Evolutionary conservation across 2,113 vertebrate species (phyloP).

Genomic region (Zosterops pallidus): DNA sequence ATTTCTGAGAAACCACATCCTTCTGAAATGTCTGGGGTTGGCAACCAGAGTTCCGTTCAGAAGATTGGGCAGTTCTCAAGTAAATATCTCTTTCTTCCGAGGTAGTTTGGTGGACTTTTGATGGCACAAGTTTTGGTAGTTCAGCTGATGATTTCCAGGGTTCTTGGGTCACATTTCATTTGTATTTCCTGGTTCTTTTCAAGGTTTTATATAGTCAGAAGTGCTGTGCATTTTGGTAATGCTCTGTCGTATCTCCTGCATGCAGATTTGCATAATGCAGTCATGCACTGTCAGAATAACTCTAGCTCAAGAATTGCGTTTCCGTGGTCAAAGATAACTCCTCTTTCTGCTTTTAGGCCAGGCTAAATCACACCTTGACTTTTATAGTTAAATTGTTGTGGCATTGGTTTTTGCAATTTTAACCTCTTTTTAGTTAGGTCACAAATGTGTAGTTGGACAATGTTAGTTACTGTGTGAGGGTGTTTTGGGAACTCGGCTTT

Average conservation of each 20-base stretch:
- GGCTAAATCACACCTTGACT: background rate
- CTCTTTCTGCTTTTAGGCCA: background rate
- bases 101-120: background rate
- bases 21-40: background rate
- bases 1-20: slow-evolving; percentile 48
- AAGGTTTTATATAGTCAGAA: background rate
- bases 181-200: background rate
- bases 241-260: background rate
- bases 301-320: background rate
- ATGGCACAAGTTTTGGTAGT: background rate
- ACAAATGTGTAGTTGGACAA: background rate
- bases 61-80: background rate
- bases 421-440: background rate
- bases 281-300: background rate
- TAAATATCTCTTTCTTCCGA: background rate
- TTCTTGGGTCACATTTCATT: background rate
- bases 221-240: background rate
- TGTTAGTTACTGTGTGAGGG: background rate
- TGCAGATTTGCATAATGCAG: background rate
- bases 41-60: background rate
- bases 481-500: background rate
- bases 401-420: background rate
- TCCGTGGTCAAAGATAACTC: background rate
- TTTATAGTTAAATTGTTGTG: background rate
- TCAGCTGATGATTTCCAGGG: background rate